Evolutionary conservation across 2,888 invertebrate species (phyloP).

Genomic region (Plagodis dolabraria): DNA sequence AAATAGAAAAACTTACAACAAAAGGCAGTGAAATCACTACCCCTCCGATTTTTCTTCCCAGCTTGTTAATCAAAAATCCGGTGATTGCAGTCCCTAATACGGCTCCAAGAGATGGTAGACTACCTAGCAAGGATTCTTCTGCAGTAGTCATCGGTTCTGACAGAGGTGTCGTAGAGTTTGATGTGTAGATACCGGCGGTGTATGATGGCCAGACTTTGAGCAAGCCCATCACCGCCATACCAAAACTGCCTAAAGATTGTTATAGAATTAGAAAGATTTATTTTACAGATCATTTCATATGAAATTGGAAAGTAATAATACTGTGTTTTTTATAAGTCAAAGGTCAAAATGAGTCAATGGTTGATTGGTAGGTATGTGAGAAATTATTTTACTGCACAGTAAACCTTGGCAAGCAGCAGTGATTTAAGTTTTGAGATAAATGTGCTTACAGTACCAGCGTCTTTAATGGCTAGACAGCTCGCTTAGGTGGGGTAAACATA

Average conservation of each 20-base stretch:
- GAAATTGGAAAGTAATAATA: too few relatives aligned
- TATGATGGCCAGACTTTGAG: slow-evolving; percentile 86
- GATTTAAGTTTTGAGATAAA: too few relatives aligned
- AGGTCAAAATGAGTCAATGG: too few relatives aligned
- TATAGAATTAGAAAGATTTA: not conserved
- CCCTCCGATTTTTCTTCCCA: slow-evolving; percentile 83
- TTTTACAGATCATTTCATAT: not conserved
- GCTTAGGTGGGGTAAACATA: too few relatives aligned
- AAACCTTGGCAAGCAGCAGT: too few relatives aligned
- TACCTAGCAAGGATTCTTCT: slow-evolving; percentile 82
- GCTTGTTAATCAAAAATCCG: slow-evolving; percentile 72
- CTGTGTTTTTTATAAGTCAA: too few relatives aligned
- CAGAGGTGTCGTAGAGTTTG: slow-evolving; percentile 67
- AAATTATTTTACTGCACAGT: too few relatives aligned
- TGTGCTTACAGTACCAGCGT: too few relatives aligned
- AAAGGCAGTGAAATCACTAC: slow-evolving; percentile 80
- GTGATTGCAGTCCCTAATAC: slow-evolving; percentile 74
- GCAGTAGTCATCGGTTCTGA: slow-evolving; percentile 72
- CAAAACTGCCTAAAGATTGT: slow-evolving; percentile 55
- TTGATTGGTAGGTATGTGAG: too few relatives aligned
- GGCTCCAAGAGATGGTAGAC: slow-evolving; percentile 82
- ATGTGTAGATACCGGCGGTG: slow-evolving; percentile 71
- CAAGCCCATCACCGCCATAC: slow-evolving; percentile 58
- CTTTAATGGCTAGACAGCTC: too few relatives aligned
- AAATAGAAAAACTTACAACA: slow-evolving; percentile 48